A percentile compares a stretch with the other conserved stretches of the same genome.
Evolutionary conservation across 1,140 invertebrate species (phyloP).

Genomic region (Drosophila tani): DNA sequence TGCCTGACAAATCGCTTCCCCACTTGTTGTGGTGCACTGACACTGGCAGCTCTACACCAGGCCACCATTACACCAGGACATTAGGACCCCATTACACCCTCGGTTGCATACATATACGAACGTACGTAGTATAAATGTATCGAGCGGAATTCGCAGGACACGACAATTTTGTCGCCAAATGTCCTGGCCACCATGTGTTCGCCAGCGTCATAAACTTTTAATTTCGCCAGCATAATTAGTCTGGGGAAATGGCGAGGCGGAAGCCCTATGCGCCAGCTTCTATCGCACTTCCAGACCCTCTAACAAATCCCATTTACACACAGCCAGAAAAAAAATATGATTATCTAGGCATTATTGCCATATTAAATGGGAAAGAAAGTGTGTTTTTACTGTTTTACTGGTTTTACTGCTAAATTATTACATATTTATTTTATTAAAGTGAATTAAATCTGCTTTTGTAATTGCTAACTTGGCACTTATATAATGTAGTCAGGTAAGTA

Average conservation of each 20-base stretch:
- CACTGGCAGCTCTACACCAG: constrained; percentile 4
- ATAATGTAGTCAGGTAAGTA: too few species aligned
- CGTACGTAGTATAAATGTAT: constrained; percentile 1
- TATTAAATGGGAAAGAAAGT: background rate
- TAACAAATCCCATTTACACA: constrained; percentile 6
- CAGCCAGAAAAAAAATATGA: background rate
- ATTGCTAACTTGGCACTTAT: background rate
- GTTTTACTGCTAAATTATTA: background rate
- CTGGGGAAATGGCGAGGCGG: constrained; percentile 43
- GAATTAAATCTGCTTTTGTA: background rate
- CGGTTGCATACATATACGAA: background rate
- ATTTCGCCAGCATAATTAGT: constrained; percentile 52
- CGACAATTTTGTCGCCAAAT: constrained; percentile 50
- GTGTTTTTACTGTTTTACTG: background rate
- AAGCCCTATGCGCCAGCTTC: constrained; percentile 40
- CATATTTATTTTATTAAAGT: background rate
- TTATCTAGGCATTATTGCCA: too few species aligned
- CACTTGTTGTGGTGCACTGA: constrained; percentile 29
- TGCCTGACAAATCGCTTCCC: constrained; percentile 53
- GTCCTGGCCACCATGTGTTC: constrained; percentile 49
- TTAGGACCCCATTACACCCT: background rate
- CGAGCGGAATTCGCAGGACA: constrained; percentile 26
- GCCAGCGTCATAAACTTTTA: constrained; percentile 50
- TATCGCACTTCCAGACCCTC: constrained; percentile 15
- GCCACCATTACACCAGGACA: constrained; percentile 2